These are phyloP conservation scores for Lepidocyrtinus sp. DNA, from an alignment of 2,888 invertebrate genomes.

Conservation along the genomic window DNA sequence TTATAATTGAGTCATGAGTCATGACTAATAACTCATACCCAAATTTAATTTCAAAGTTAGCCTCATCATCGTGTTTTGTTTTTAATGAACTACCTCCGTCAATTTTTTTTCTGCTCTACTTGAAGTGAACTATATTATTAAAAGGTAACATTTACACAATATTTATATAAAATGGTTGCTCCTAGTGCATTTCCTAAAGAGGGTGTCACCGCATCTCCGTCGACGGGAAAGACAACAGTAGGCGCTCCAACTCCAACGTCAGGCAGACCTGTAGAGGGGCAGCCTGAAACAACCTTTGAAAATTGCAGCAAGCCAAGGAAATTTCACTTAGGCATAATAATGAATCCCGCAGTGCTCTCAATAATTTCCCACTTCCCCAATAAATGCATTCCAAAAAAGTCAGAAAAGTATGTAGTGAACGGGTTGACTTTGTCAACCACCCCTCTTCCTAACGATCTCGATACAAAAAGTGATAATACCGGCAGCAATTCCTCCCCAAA, in stretches of 20 bases:
- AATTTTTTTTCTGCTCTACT: no score
- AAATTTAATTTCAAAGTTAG: no score
- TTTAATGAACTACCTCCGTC: no score
- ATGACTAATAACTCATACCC: no score
- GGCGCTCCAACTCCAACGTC: neutral
- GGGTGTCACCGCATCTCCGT: neutral
- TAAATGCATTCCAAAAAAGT: constrained; percentile 39
- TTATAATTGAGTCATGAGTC: no score
- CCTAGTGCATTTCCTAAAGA: constrained; percentile 38
- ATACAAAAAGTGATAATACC: neutral
- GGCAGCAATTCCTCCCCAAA: neutral
- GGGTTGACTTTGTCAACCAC: constrained; percentile 9
- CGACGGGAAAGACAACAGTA: neutral
- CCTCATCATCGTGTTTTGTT: no score
- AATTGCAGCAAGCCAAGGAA: neutral
- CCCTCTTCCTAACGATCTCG: neutral
- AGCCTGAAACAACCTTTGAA: neutral
- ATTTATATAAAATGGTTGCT: constrained; percentile 49
- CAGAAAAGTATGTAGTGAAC: constrained; percentile 43
- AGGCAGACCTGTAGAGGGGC: no score
- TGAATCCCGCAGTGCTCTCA: constrained; percentile 45
- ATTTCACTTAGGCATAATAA: constrained; percentile 22
- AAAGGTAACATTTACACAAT: no score
- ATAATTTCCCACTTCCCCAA: constrained; percentile 44
- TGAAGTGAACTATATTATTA: no score